Conservation (phyloP, 2,797 vertebrate species). For the Lithobates pipiens region DNA sequence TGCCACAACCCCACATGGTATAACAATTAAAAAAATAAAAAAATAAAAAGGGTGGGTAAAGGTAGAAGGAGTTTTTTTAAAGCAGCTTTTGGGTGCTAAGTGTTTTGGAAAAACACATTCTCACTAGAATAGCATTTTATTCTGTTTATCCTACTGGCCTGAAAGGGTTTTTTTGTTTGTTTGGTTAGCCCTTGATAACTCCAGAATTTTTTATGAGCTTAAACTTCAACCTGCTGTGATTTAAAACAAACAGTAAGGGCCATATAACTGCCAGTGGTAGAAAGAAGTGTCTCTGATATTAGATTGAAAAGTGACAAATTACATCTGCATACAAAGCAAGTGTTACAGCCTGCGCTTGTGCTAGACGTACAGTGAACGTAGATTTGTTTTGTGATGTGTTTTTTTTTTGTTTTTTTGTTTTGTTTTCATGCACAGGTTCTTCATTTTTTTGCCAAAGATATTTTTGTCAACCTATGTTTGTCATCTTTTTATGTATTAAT, state of each 20-base stretch:
- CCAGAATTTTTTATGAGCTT: constrained; percentile 26
- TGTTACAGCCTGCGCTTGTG: not conserved
- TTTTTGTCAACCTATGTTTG: too few relatives aligned
- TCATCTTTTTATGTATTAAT: too few relatives aligned
- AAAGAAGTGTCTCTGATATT: constrained; percentile 1
- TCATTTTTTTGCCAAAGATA: not conserved
- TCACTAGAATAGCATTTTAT: not conserved
- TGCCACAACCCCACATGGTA: constrained; percentile 35
- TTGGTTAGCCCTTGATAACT: constrained; percentile 27
- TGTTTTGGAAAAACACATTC: constrained; percentile 4
- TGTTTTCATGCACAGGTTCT: not conserved
- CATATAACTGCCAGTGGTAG: constrained; percentile 25
- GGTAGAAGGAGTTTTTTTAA: constrained; percentile 4
- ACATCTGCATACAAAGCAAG: not conserved
- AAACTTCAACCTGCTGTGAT: constrained; percentile 31
- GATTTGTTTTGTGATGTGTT: not conserved
- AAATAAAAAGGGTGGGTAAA: not conserved
- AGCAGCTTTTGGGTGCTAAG: constrained; percentile 17
- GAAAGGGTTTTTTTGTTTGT: constrained; percentile 10
- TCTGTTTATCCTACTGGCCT: constrained; percentile 1
- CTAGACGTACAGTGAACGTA: not conserved
- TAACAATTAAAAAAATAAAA: constrained; percentile 20
- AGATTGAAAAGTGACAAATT: constrained; percentile 31
- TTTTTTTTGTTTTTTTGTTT: not conserved
- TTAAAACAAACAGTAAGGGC: constrained; percentile 48